Evolutionary conservation across 2,888 invertebrate species (phyloP).

Genomic region (Sceliomorpha sp.): DNA sequence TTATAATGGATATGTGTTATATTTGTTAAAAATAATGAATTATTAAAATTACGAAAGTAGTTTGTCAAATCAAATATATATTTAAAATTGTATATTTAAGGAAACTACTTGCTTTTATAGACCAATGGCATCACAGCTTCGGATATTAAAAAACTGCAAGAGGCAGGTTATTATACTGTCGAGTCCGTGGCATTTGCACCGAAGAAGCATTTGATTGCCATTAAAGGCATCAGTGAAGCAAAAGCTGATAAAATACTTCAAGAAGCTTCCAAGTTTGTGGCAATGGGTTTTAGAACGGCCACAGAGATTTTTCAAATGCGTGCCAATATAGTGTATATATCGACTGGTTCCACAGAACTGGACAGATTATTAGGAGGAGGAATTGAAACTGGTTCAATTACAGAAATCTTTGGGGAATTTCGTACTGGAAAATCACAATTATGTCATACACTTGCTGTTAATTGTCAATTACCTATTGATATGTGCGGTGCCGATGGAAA

Average conservation of each 20-base stretch:
- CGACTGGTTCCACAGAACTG: constrained; percentile 96
- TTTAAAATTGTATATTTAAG: too few relatives aligned
- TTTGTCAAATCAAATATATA: not conserved
- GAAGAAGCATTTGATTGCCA: constrained; percentile 91
- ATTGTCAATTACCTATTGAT: constrained; percentile 98
- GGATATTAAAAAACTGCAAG: constrained; percentile 96
- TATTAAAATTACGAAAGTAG: constrained; percentile 1
- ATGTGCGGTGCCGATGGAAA: constrained; percentile 99
- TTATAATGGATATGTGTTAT: too few relatives aligned
- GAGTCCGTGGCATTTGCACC: constrained; percentile 97
- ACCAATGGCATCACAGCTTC: constrained; percentile 93
- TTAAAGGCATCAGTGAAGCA: constrained; percentile 98
- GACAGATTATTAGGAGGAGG: constrained; percentile 97
- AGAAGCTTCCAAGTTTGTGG: constrained; percentile 95
- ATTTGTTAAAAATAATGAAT: too few relatives aligned
- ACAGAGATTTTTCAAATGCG: constrained; percentile 97
- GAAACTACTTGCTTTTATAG: constrained; percentile 82
- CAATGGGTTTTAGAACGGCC: constrained; percentile 99
- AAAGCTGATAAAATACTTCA: constrained; percentile 96
- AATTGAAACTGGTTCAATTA: constrained; percentile 98
- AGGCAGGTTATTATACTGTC: constrained; percentile 96
- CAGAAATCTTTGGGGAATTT: constrained; percentile 99
- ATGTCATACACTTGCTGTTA: constrained; percentile 98
- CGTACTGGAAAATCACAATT: constrained; percentile 98
- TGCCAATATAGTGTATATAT: constrained; percentile 96